A percentile compares a stretch with the other conserved stretches of the same genome.
These are phyloP conservation scores for Diacarnus erythraeanus DNA, from an alignment of 37 sponge, comb jelly and placozoan species.

Conservation along the genomic window DNA sequence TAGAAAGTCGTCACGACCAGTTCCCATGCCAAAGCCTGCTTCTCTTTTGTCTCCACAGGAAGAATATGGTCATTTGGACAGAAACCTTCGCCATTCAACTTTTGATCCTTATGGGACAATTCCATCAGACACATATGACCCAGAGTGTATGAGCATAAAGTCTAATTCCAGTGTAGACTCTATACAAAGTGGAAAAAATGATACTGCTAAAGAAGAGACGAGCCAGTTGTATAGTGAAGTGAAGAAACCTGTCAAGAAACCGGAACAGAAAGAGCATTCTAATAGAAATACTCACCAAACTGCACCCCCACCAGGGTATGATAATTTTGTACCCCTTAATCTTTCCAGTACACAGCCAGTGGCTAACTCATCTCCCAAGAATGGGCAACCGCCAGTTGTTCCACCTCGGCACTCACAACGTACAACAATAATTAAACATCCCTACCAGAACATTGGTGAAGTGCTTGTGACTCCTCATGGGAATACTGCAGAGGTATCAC, in stretches of 20 bases:
- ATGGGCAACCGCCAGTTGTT: background rate
- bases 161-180: background rate
- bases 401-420: constrained; percentile 1
- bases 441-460: constrained; percentile 3
- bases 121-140: background rate
- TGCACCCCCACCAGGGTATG: constrained; percentile 31
- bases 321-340: background rate
- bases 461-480: too few species aligned
- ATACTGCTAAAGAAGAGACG: background rate
- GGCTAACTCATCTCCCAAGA: background rate
- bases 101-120: constrained; percentile 38
- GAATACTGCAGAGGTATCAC: background rate
- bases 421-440: background rate
- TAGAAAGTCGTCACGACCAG: background rate
- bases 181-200: background rate
- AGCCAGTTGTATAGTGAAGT: background rate
- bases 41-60: background rate
- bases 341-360: constrained; percentile 3
- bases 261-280: background rate
- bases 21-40: background rate
- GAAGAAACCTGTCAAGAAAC: background rate
- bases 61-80: constrained; percentile 6
- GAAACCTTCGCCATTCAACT: background rate
- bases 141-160: background rate
- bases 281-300: background rate